Conservation (phyloP, 2,113 vertebrate genomes). For the Elephas maximus region DNA sequence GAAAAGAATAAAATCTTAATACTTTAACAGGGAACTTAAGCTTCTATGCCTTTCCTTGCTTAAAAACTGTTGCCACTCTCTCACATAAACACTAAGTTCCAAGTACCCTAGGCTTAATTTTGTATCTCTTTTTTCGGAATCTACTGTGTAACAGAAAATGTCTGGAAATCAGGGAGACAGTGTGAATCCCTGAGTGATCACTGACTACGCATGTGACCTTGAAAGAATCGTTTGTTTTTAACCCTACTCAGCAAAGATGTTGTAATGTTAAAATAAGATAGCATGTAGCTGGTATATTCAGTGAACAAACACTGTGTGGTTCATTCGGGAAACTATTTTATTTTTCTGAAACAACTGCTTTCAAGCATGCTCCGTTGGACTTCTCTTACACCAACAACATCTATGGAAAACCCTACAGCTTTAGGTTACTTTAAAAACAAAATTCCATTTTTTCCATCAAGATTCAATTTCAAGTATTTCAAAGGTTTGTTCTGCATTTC, state of each 20-base stretch:
- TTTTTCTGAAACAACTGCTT: background rate
- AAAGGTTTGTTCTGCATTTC: background rate
- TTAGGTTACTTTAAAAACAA: background rate
- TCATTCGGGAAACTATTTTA: background rate
- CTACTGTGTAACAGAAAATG: background rate
- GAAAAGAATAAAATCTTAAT: background rate
- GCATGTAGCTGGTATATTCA: background rate
- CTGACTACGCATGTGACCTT: background rate
- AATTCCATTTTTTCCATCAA: background rate
- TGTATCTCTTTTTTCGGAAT: background rate
- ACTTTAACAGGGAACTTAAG: background rate
- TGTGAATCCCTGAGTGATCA: background rate
- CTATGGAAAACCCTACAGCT: background rate
- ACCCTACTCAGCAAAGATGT: background rate
- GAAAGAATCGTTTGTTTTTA: background rate
- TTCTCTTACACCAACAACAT: background rate
- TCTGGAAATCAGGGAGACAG: background rate
- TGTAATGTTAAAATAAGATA: background rate
- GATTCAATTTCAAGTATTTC: background rate
- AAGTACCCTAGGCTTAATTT: background rate
- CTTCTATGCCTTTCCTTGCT: background rate
- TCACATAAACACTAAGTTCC: background rate
- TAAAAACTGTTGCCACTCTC: background rate
- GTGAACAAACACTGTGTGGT: background rate
- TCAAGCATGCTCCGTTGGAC: background rate